A percentile compares a stretch with the other conserved stretches of the same genome.
Evolutionary conservation across 1,140 invertebrate genomes (phyloP).

Genomic region (Wiebesia pumilae): DNA sequence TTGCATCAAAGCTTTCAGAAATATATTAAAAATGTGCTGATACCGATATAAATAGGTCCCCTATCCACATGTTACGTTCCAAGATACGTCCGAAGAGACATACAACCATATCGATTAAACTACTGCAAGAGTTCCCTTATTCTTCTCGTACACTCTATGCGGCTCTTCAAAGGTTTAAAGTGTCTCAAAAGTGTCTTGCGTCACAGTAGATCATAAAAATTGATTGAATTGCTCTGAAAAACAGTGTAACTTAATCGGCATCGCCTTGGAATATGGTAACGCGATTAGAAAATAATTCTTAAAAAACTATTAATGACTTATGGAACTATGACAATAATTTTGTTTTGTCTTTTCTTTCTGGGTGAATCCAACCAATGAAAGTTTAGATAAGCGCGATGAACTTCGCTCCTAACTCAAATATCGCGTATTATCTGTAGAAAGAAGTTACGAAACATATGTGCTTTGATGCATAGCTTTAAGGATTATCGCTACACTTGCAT

Average conservation of each 20-base stretch:
- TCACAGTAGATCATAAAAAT: not conserved
- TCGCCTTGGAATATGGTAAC: not conserved
- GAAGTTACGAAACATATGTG: too few species aligned
- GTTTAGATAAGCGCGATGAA: not conserved
- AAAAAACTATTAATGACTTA: not conserved
- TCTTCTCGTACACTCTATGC: not conserved
- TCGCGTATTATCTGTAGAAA: too few species aligned
- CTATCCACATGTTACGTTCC: too few species aligned
- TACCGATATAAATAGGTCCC: too few species aligned
- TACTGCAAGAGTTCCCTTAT: not conserved
- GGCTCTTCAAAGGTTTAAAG: not conserved
- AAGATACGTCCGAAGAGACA: not conserved
- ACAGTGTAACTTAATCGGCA: not conserved
- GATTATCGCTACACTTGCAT: too few species aligned
- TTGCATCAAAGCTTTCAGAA: not conserved
- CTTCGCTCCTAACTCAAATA: not conserved
- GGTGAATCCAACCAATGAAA: not conserved
- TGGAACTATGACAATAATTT: not conserved
- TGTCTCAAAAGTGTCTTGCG: not conserved
- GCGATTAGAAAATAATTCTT: not conserved
- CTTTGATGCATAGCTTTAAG: too few species aligned
- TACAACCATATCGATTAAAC: not conserved
- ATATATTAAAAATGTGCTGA: not conserved
- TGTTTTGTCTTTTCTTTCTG: not conserved
- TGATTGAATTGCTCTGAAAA: not conserved